phyloP scores from a whole-genome alignment of 2,888 invertebrate genomes.

The Eutolmus rufibarbis region DNA sequence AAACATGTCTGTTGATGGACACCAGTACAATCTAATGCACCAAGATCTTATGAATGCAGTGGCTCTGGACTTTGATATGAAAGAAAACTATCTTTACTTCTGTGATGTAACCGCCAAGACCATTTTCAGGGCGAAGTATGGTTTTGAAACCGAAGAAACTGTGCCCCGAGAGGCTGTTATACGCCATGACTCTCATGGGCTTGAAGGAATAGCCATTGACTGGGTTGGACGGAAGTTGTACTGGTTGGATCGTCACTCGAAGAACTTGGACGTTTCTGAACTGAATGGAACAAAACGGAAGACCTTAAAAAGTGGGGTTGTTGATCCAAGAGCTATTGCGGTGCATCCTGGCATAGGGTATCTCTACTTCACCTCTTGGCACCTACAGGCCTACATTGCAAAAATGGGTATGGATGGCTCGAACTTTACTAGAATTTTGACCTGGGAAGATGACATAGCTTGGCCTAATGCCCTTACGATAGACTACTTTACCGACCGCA shows the following conservation, averaged over 20 bases:
- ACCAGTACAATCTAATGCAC: slow-evolving; percentile 83
- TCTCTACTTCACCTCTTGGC: slow-evolving; percentile 96
- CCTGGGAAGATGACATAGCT: slow-evolving; percentile 92
- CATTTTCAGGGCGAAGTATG: slow-evolving; percentile 79
- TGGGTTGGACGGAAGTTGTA: slow-evolving; percentile 97
- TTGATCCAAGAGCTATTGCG: slow-evolving; percentile 92
- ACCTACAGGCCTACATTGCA: slow-evolving; percentile 93
- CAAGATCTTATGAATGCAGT: slow-evolving; percentile 97
- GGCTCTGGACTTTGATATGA: slow-evolving; percentile 91
- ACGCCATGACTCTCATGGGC: slow-evolving; percentile 90
- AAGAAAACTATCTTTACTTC: slow-evolving; percentile 88
- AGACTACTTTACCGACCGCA: slow-evolving; percentile 92
- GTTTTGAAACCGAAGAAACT: slow-evolving; percentile 64
- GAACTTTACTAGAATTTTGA: slow-evolving; percentile 85
- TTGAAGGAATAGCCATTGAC: slow-evolving; percentile 97
- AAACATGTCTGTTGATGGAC: slow-evolving; percentile 91
- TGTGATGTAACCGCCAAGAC: slow-evolving; percentile 96
- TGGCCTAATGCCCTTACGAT: slow-evolving; percentile 99
- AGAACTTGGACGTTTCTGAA: slow-evolving; percentile 94
- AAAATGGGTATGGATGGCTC: slow-evolving; percentile 97
- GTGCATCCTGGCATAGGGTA: slow-evolving; percentile 95
- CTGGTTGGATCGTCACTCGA: slow-evolving; percentile 94
- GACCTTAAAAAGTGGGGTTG: slow-evolving; percentile 86
- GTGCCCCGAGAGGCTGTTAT: slow-evolving; percentile 83
- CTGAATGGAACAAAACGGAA: slow-evolving; percentile 90